Conservation (phyloP, 2,113 vertebrate genomes). For the Chauna torquata region DNA sequence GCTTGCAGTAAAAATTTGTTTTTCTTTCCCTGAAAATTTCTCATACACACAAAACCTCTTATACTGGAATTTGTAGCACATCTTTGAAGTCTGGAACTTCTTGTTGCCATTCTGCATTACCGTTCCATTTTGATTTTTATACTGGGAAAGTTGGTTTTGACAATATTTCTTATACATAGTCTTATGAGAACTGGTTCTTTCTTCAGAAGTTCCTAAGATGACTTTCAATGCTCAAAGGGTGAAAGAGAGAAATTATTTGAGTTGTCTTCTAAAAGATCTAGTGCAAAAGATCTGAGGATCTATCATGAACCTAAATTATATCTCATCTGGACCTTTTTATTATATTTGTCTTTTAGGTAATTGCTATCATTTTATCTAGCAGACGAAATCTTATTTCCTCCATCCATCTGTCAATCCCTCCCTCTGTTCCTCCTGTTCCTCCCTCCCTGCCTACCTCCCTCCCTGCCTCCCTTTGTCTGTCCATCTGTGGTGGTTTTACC, state of each 20-base stretch:
- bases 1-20: background rate
- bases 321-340: background rate
- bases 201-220: background rate
- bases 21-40: background rate
- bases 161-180: background rate
- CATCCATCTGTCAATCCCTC: background rate
- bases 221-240: background rate
- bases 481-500: too few species aligned
- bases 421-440: background rate
- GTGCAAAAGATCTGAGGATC: background rate
- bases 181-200: background rate
- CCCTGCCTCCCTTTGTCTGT: background rate
- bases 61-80: background rate
- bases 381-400: background rate
- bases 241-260: background rate
- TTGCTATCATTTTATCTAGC: background rate
- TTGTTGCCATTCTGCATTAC: background rate
- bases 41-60: background rate
- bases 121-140: background rate
- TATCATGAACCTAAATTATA: background rate
- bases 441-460: too few species aligned
- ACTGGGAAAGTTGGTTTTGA: background rate
- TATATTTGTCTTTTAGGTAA: background rate
- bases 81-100: background rate
- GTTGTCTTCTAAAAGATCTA: background rate